These are phyloP conservation scores for Sebastes iracundus DNA, from an alignment of 2,797 vertebrate species.

Conservation along the genomic window DNA sequence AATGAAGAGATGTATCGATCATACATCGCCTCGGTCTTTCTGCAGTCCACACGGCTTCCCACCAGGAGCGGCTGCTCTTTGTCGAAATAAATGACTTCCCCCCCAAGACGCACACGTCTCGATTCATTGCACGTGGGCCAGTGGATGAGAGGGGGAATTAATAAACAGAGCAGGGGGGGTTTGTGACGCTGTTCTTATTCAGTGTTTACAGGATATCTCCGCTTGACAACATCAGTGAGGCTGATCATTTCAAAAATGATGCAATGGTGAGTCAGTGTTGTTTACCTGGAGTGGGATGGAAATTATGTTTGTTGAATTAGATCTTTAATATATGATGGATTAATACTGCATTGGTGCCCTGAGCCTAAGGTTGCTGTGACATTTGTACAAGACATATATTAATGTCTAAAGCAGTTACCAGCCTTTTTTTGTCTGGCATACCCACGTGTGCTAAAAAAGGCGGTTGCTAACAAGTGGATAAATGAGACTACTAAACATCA, in stretches of 20 bases:
- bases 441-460: not conserved
- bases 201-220: not conserved
- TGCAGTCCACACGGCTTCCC: not conserved
- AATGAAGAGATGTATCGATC: constrained; percentile 32
- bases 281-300: not conserved
- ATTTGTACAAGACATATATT: not conserved
- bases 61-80: constrained; percentile 15
- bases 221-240: not conserved
- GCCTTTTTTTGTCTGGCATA: not conserved
- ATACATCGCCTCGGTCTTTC: constrained; percentile 2
- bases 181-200: not conserved
- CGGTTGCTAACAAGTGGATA: too few species aligned
- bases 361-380: not conserved
- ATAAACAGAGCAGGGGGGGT: constrained; percentile 2
- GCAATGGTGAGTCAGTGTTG: not conserved
- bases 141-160: constrained; percentile 14
- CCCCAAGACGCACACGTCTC: not conserved
- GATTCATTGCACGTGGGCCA: constrained; percentile 27
- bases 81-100: constrained; percentile 43
- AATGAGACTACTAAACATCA: too few species aligned
- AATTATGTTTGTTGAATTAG: not conserved
- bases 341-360: not conserved
- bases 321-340: not conserved
- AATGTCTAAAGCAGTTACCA: not conserved
- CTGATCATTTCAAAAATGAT: not conserved